Base-by-base conservation (phyloP, 2,113 vertebrate genomes). In the Budorcas taxicolor region DNA sequence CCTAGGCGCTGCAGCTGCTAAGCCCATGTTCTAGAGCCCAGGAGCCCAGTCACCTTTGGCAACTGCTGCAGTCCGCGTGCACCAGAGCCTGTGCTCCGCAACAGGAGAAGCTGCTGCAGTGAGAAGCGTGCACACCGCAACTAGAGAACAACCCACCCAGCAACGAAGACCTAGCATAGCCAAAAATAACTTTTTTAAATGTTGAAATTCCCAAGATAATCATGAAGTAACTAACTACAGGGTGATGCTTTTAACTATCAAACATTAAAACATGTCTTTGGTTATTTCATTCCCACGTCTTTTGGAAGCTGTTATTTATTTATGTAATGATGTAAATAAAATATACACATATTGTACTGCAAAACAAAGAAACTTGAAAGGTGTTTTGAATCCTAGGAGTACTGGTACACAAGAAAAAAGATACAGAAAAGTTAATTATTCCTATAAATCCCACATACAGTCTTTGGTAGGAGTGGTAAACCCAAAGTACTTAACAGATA, bases 141-240 rank as follows among this genome's bases (percentile, higher is more conserved):
- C 71, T 7, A 14, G 23, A 76, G 71, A 76, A 43, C 14, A 27
- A 7, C 23, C 23, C 71, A 7, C 23, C 11, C 71, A 76, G 71
- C 71, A 43, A 76, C 6, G 0, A 15, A 43, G 40, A 43, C 71
- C 40, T 2, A 43, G 36, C 23, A 14, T 1, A 43, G 40, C 71
- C 71, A 43, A 27, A 25, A 43, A 25, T 6, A 43, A 76, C 15
- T 27, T 14, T 76, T 43, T 43, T 25, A 91, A 92, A 95, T 33
- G 80, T 80, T 74, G 57, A 82, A 96, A 91, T 95, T 84, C 91
- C 67, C 36, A 81, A 89, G 76, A 88, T 80, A 87, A 76, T 58
- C 29, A 47, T 93, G 45, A 90, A 71, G 43, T 76, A 71, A 84
- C 80, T 64, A 80, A 84, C 71, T 74, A 81, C 1, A 93, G 71